Conservation (phyloP, 2,113 vertebrate species). For the Mesoclemmys tuberculata region DNA sequence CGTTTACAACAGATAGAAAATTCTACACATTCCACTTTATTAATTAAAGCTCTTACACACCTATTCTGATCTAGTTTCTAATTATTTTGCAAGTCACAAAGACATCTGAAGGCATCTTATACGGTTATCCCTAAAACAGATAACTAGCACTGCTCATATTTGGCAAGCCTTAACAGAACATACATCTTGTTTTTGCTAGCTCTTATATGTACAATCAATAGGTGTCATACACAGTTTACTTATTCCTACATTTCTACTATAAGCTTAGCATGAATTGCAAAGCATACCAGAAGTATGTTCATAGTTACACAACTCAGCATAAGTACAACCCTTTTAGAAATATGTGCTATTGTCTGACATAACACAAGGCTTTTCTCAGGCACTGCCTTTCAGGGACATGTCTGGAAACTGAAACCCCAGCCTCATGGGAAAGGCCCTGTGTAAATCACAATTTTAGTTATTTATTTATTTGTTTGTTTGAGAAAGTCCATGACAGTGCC, state of each 20-base stretch:
- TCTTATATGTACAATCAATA: not conserved
- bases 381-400: not conserved
- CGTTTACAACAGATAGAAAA: not conserved
- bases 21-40: not conserved
- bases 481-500: not conserved
- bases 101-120: not conserved
- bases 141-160: not conserved
- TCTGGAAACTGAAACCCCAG: not conserved
- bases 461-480: not conserved
- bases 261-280: not conserved
- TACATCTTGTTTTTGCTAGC: not conserved
- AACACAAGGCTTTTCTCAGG: not conserved
- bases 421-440: not conserved
- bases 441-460: not conserved
- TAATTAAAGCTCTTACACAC: not conserved
- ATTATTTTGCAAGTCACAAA: not conserved
- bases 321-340: too few relatives aligned
- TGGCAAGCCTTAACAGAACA: not conserved
- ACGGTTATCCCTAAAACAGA: not conserved
- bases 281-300: not conserved
- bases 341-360: not conserved
- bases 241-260: not conserved
- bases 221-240: not conserved
- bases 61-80: not conserved
- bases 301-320: not conserved